Percentiles rank a stretch among this genome's conserved stretches.
These are phyloP conservation scores for Salpingus planirostris DNA, from an alignment of 2,888 invertebrate species.

Conservation along the genomic window DNA sequence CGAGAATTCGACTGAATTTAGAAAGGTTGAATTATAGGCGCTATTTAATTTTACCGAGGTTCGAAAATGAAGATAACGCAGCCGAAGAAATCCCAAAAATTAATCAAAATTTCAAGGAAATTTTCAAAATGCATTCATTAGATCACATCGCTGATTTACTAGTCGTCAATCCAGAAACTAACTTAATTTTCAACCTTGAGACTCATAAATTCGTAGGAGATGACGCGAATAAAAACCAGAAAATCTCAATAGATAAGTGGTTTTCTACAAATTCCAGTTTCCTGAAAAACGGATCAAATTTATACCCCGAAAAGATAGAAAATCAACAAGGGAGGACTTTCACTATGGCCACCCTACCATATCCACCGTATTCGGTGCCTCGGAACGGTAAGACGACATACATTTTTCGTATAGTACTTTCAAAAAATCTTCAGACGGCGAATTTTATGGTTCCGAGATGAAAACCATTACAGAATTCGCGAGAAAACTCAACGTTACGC, in stretches of 20 bases:
- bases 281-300: constrained; percentile 10
- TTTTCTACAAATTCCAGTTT: constrained; percentile 13
- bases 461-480: constrained; percentile 46
- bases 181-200: constrained; percentile 3
- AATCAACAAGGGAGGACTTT: constrained; percentile 30
- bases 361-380: constrained; percentile 54
- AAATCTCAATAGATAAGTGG: constrained; percentile 7
- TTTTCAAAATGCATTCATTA: constrained; percentile 7
- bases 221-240: constrained; percentile 3
- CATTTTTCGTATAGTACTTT: no score
- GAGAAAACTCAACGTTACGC: constrained; percentile 41
- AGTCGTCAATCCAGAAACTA: neutral
- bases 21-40: constrained; percentile 8
- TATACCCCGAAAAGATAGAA: constrained; percentile 26
- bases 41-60: constrained; percentile 6
- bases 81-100: neutral
- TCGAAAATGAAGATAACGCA: constrained; percentile 2
- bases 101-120: constrained; percentile 4
- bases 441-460: constrained; percentile 49
- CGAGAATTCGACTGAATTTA: constrained; percentile 2
- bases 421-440: no score
- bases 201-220: constrained; percentile 8
- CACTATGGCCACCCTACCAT: constrained; percentile 47
- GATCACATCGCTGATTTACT: constrained; percentile 7
- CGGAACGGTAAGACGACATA: no score